These are phyloP conservation scores for Troides aeacus DNA, from an alignment of 2,888 invertebrate species.

Conservation along the genomic window DNA sequence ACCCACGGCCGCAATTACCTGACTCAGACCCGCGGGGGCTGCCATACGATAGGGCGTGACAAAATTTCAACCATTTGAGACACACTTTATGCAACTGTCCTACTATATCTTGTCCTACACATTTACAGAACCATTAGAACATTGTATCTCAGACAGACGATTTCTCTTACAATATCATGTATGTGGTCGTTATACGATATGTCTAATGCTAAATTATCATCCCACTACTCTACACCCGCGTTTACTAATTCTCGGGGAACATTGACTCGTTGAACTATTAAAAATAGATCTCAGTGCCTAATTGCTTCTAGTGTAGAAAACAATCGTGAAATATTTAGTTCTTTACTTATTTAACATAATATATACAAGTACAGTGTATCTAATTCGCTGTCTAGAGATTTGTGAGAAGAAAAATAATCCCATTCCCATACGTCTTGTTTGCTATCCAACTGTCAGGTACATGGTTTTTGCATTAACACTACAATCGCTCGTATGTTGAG, in stretches of 20 bases:
- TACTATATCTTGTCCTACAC: conserved; percentile 54
- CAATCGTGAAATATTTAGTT: too few species aligned
- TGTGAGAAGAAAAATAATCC: background rate
- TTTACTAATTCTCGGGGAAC: too few species aligned
- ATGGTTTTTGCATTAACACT: conserved; percentile 68
- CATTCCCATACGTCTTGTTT: background rate
- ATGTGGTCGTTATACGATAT: too few species aligned
- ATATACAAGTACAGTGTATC: too few species aligned
- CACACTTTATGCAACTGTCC: background rate
- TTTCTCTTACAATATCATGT: too few species aligned
- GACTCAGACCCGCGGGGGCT: conserved; percentile 28
- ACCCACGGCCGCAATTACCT: conserved; percentile 51
- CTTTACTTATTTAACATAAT: too few species aligned
- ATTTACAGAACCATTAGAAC: conserved; percentile 22
- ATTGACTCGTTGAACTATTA: too few species aligned
- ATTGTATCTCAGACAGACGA: background rate
- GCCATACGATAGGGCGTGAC: conserved; percentile 23
- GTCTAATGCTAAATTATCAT: too few species aligned
- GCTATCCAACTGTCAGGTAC: conserved; percentile 41
- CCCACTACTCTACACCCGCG: too few species aligned
- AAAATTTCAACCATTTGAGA: conserved; percentile 5
- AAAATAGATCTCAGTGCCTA: too few species aligned
- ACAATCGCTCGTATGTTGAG: conserved; percentile 34
- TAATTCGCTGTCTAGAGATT: too few species aligned
- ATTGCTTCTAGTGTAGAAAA: too few species aligned